phyloP scores from a whole-genome alignment of 2,797 vertebrate genomes.

The Pseudotriccus pelzelni region DNA sequence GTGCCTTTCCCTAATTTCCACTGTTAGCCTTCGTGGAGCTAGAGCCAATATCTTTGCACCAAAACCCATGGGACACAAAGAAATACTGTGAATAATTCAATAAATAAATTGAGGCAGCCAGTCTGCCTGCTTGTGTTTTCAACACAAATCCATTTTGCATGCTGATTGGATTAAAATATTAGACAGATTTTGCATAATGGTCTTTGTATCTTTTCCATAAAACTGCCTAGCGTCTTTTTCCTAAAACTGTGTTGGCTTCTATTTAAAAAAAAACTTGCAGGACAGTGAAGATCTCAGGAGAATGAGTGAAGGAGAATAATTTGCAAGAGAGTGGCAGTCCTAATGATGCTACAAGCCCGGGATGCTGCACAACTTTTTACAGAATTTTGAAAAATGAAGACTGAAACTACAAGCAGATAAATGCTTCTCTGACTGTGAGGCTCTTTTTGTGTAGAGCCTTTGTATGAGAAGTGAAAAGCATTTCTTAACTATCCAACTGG shows the following conservation, averaged over 20 bases:
- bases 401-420: neutral
- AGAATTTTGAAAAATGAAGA: neutral
- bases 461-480: neutral
- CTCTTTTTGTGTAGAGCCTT: neutral
- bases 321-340: neutral
- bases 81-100: neutral
- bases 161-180: neutral
- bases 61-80: neutral
- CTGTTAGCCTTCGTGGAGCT: neutral
- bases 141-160: neutral
- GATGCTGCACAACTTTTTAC: rapidly evolving
- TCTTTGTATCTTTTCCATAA: neutral
- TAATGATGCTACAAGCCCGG: neutral
- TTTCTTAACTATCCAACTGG: neutral
- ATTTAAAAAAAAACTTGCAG: neutral
- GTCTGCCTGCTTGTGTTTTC: neutral
- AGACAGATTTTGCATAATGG: neutral
- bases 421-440: neutral
- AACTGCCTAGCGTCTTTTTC: neutral
- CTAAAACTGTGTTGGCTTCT: neutral
- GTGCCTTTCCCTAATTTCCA: neutral
- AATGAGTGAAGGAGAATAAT: neutral
- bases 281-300: neutral
- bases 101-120: neutral
- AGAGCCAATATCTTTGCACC: neutral